Conservation (phyloP, 2,113 vertebrate genomes). For the Miniopterus natalensis region DNA sequence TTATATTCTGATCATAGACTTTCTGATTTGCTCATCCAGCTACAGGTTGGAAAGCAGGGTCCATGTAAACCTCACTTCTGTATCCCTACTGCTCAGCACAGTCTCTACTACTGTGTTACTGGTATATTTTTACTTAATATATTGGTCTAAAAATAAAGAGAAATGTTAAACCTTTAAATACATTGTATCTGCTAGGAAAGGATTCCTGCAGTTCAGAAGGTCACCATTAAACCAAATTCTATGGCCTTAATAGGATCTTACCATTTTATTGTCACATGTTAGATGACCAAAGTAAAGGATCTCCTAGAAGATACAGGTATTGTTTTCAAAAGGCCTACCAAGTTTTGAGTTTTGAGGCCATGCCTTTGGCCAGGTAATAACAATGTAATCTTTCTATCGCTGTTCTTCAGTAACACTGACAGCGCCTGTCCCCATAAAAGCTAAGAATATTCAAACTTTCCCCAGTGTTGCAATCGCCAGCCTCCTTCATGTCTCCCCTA, state of each 20-base stretch:
- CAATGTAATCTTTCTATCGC: background rate
- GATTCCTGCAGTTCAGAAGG: background rate
- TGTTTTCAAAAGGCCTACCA: background rate
- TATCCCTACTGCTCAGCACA: fast-evolving
- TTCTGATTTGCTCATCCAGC: background rate
- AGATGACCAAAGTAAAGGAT: background rate
- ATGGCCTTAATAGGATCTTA: background rate
- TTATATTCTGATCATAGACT: background rate
- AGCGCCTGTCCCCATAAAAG: background rate
- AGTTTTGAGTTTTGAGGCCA: background rate
- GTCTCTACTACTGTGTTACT: background rate
- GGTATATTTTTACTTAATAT: background rate
- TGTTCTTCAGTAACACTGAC: background rate
- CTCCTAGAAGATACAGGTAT: background rate
- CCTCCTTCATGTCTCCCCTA: background rate
- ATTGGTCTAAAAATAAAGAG: conserved; percentile 4
- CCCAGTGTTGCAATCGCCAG: background rate
- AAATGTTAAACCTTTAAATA: background rate
- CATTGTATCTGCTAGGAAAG: background rate
- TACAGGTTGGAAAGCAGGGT: background rate
- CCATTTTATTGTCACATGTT: background rate
- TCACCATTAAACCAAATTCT: background rate
- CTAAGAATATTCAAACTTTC: background rate
- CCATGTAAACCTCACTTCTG: background rate
- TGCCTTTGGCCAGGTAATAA: background rate